phyloP scores from a whole-genome alignment of 2,888 invertebrate genomes.

The Epicampocera succincta region DNA sequence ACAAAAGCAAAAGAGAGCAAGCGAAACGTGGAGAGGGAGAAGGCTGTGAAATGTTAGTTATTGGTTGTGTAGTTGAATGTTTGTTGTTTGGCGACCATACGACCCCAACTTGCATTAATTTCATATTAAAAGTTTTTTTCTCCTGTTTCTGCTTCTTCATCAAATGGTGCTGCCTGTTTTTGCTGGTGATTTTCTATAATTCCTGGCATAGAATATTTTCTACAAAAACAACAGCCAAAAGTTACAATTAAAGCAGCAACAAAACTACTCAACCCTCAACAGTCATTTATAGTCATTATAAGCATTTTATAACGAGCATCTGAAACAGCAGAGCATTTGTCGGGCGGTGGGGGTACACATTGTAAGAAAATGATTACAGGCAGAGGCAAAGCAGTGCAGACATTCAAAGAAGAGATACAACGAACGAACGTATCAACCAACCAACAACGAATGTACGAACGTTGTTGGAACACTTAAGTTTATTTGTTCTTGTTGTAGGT shows the following conservation, averaged over 20 bases:
- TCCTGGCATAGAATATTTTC: slow-evolving; percentile 46
- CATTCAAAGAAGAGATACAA: slow-evolving; percentile 25
- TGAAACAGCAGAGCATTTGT: neutral
- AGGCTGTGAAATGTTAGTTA: slow-evolving; percentile 32
- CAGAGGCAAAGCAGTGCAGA: neutral
- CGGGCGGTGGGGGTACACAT: neutral
- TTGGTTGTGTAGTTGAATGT: slow-evolving; percentile 18
- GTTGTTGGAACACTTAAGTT: slow-evolving; percentile 47
- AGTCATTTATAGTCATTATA: slow-evolving; percentile 56
- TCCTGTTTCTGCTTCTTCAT: neutral
- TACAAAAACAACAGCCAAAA: slow-evolving; percentile 11
- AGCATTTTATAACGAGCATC: slow-evolving; percentile 43
- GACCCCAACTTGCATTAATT: slow-evolving; percentile 62
- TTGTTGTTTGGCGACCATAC: slow-evolving; percentile 54
- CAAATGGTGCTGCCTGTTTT: slow-evolving; percentile 4
- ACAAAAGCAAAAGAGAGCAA: neutral
- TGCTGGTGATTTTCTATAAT: slow-evolving; percentile 35
- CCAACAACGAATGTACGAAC: neutral
- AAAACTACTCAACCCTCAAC: slow-evolving; percentile 25
- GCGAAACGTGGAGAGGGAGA: no score
- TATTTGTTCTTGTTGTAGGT: slow-evolving; percentile 38
- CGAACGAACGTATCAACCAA: neutral
- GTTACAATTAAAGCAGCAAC: slow-evolving; percentile 5
- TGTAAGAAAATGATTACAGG: slow-evolving; percentile 17
- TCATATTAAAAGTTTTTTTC: slow-evolving; percentile 42